These are phyloP conservation scores for Cryptomyrus ogoouensis DNA, from an alignment of 2,113 vertebrate species.

Conservation along the genomic window DNA sequence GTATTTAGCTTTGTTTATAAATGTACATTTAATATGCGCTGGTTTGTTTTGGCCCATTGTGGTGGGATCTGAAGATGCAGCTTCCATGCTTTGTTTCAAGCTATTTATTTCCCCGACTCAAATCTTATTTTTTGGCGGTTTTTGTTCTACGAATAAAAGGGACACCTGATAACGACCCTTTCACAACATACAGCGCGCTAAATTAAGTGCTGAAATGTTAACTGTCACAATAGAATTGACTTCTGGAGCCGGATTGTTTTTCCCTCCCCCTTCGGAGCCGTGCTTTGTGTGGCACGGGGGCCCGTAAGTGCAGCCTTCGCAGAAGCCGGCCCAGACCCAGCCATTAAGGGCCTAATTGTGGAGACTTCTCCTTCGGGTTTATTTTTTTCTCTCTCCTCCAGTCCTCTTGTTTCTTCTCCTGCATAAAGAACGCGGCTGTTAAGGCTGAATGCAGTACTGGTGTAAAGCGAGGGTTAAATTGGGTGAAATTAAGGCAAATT, in stretches of 20 bases:
- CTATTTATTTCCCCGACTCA: conserved; percentile 29
- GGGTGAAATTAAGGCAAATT: conserved; percentile 97
- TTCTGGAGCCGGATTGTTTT: conserved; percentile 55
- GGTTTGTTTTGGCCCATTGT: neutral
- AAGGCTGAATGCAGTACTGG: conserved; percentile 82
- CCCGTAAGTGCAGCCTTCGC: conserved; percentile 79
- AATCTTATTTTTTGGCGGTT: conserved; percentile 23
- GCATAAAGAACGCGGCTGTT: conserved; percentile 79
- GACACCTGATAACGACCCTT: conserved; percentile 76
- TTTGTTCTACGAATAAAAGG: conserved; percentile 64
- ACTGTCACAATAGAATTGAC: conserved; percentile 66
- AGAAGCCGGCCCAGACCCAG: conserved; percentile 76
- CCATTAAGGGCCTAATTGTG: conserved; percentile 92
- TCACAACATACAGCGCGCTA: conserved; percentile 68
- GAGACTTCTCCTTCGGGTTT: conserved; percentile 73
- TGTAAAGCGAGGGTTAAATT: conserved; percentile 94
- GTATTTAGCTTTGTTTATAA: neutral
- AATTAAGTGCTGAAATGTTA: conserved; percentile 64
- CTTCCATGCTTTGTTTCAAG: neutral
- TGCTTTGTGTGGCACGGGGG: conserved; percentile 76
- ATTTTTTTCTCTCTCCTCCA: conserved; percentile 4
- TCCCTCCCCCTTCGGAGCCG: conserved; percentile 56
- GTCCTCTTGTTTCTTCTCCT: conserved; percentile 60
- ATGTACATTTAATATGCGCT: neutral
- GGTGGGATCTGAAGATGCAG: neutral